Evolutionary conservation across 2,888 invertebrate genomes (phyloP).

Genomic region (Seladonia tumulorum): DNA sequence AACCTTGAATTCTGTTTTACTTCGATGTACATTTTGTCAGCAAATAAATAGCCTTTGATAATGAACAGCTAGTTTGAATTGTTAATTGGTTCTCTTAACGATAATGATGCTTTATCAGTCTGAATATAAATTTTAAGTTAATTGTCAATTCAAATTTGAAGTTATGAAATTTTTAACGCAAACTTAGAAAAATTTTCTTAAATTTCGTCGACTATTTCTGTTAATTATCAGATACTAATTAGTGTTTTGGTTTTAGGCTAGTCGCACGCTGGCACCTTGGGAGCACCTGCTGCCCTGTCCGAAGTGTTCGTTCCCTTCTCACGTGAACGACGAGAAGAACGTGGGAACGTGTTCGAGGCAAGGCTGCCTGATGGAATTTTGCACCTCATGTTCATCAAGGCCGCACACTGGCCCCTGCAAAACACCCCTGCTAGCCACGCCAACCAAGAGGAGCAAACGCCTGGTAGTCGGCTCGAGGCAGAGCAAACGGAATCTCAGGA

Average conservation of each 20-base stretch:
- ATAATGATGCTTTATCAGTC: background rate
- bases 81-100: background rate
- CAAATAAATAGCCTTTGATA: too few relatives aligned
- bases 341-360: constrained; percentile 81
- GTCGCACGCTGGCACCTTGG: constrained; percentile 80
- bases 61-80: background rate
- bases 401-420: constrained; percentile 80
- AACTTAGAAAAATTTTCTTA: background rate
- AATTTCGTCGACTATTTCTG: background rate
- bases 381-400: constrained; percentile 79
- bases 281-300: constrained; percentile 81
- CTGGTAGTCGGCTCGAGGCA: constrained; percentile 80
- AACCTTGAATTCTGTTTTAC: too few relatives aligned
- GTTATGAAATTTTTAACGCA: background rate
- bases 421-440: constrained; percentile 81
- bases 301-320: constrained; percentile 81
- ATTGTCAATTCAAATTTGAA: background rate
- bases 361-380: constrained; percentile 81
- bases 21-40: too few relatives aligned
- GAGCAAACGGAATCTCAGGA: constrained; percentile 81
- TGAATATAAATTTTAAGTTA: background rate
- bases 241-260: constrained; percentile 75
- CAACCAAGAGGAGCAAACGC: constrained; percentile 80
- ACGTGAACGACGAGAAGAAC: constrained; percentile 79
- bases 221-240: background rate